Evolutionary conservation across 2,888 invertebrate genomes (phyloP).

Genomic region (Halictus ligatus): DNA sequence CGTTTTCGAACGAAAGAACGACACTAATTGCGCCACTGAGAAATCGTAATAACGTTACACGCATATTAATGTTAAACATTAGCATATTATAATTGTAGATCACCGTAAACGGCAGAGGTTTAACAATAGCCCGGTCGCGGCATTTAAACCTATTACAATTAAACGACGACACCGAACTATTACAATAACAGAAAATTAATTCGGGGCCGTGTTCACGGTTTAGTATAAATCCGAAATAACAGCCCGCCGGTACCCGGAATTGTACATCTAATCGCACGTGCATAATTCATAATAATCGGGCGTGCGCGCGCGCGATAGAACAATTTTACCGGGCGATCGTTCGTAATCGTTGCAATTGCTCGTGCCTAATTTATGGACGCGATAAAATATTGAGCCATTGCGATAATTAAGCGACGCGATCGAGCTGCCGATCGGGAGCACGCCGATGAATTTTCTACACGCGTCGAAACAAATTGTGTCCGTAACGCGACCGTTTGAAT

Average conservation of each 20-base stretch:
- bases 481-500: neutral
- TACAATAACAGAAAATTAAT: neutral
- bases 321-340: conserved; percentile 16
- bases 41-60: neutral
- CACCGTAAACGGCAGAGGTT: neutral
- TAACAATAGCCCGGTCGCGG: neutral
- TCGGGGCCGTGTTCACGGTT: neutral
- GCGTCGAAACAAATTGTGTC: neutral
- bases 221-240: neutral
- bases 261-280: neutral
- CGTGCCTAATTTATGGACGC: conserved; percentile 5
- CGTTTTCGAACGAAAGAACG: neutral
- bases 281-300: conserved; percentile 14
- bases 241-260: neutral
- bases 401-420: conserved; percentile 37
- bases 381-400: conserved; percentile 29
- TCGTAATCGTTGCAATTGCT: conserved; percentile 32
- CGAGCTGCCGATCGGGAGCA: conserved; percentile 2
- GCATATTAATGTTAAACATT: neutral
- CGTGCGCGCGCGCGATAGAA: neutral
- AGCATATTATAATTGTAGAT: conserved; percentile 7
- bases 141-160: conserved; percentile 2
- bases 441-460: conserved; percentile 35
- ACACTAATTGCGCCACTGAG: neutral
- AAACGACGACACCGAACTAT: neutral